These are phyloP conservation scores for Takifugu ocellatus DNA, from an alignment of 2,797 vertebrate species.

Conservation along the genomic window DNA sequence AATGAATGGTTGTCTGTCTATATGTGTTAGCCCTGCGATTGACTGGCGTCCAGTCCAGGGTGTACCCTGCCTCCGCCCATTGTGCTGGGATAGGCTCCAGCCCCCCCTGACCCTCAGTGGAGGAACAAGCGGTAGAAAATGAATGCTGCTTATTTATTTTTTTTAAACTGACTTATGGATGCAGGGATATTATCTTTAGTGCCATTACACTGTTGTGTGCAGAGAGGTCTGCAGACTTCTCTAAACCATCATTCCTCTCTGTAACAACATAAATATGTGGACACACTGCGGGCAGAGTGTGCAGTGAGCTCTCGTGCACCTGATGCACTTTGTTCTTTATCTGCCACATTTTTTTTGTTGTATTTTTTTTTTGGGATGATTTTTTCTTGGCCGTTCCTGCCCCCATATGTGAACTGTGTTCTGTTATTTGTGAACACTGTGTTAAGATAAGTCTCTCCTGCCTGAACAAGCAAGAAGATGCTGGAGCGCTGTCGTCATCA, in stretches of 20 bases:
- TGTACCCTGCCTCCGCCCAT: too few species aligned
- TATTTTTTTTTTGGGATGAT: neutral
- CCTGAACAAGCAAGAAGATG: slow-evolving; percentile 4
- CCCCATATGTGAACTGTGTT: neutral
- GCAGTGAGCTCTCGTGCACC: neutral
- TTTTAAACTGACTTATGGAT: neutral
- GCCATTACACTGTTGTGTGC: neutral
- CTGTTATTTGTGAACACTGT: neutral
- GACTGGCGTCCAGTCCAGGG: too few species aligned
- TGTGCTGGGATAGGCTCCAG: too few species aligned
- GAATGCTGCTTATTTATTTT: slow-evolving; percentile 30
- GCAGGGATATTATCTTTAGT: too few species aligned
- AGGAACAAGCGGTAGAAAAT: too few species aligned
- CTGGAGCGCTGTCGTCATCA: neutral
- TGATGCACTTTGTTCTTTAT: slow-evolving; percentile 6
- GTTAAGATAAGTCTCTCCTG: slow-evolving; percentile 10
- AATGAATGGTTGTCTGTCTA: too few species aligned
- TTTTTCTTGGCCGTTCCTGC: slow-evolving; percentile 3
- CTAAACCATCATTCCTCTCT: slow-evolving; percentile 12
- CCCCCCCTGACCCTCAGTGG: too few species aligned
- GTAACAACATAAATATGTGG: slow-evolving; percentile 10
- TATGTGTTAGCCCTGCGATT: too few species aligned
- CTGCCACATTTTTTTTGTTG: neutral
- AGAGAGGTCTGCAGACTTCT: slow-evolving; percentile 1
- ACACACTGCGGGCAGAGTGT: slow-evolving; percentile 1